These are phyloP conservation scores for Dorcus parallelipipedus DNA, from an alignment of 2,888 invertebrate species.

Conservation along the genomic window DNA sequence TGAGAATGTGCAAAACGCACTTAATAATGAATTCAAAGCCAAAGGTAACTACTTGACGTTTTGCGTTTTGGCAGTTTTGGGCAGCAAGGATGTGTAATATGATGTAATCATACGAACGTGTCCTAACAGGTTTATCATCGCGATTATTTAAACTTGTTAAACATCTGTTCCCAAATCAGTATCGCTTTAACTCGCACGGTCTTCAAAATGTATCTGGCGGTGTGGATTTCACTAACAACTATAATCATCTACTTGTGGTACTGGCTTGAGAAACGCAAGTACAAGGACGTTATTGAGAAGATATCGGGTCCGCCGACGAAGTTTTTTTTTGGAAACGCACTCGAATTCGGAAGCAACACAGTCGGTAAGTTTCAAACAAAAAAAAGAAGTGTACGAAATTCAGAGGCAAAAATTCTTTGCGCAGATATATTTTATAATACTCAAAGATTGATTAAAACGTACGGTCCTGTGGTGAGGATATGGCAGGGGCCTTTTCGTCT, in stretches of 20 bases:
- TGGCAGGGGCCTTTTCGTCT: constrained; percentile 10
- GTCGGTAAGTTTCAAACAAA: constrained; percentile 7
- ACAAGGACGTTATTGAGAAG: background rate
- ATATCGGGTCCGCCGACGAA: constrained; percentile 12
- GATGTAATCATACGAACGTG: too few relatives aligned
- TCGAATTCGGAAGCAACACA: constrained; percentile 17
- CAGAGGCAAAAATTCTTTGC: background rate
- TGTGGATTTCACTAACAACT: background rate
- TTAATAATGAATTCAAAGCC: too few relatives aligned
- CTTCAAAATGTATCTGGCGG: too few relatives aligned
- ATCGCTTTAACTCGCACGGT: too few relatives aligned
- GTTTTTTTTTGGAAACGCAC: constrained; percentile 16
- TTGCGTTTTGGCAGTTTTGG: too few relatives aligned
- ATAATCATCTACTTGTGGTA: background rate
- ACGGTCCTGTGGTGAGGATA: constrained; percentile 19
- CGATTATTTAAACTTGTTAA: too few relatives aligned
- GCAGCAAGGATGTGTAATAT: too few relatives aligned
- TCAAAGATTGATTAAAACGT: background rate
- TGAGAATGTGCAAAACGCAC: too few relatives aligned
- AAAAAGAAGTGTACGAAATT: background rate
- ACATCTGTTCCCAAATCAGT: too few relatives aligned
- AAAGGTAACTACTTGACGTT: too few relatives aligned
- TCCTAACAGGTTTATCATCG: too few relatives aligned
- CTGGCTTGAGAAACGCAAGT: background rate
- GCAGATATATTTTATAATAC: background rate